Percentiles rank a stretch among this genome's conserved stretches.
These are phyloP conservation scores for Pangasius sanitwongsei DNA, from an alignment of 2,797 vertebrate species.

Conservation along the genomic window DNA sequence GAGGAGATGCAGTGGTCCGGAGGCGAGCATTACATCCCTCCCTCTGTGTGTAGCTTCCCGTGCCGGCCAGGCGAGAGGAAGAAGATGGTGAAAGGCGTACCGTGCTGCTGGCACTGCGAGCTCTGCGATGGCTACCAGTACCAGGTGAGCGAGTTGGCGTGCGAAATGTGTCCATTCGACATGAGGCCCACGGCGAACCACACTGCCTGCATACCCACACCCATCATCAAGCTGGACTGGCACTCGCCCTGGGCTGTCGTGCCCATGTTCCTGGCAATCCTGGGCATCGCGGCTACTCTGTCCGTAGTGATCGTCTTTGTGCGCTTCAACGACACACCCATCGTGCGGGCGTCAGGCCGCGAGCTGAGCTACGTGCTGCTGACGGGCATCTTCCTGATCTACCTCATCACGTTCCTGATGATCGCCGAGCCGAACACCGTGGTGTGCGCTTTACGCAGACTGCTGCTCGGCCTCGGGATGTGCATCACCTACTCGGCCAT, in stretches of 20 bases:
- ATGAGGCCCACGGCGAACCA: constrained; percentile 81
- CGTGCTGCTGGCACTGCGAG: constrained; percentile 96
- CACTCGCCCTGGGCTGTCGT: constrained; percentile 83
- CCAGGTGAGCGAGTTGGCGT: constrained; percentile 83
- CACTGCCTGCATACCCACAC: constrained; percentile 81
- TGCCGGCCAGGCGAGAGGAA: constrained; percentile 85
- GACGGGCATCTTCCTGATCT: constrained; percentile 81
- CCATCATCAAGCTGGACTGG: constrained; percentile 88
- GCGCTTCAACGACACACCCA: constrained; percentile 85
- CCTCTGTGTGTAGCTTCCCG: constrained; percentile 87
- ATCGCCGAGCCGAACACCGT: constrained; percentile 83
- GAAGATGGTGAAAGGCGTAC: constrained; percentile 91
- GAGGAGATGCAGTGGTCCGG: constrained; percentile 85
- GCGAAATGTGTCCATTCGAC: constrained; percentile 82
- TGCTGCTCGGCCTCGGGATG: constrained; percentile 87
- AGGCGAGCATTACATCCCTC: constrained; percentile 72
- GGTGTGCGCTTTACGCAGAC: constrained; percentile 81
- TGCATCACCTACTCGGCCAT: constrained; percentile 87
- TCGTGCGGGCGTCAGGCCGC: constrained; percentile 85
- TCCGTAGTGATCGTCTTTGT: constrained; percentile 80
- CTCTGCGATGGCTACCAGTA: constrained; percentile 88
- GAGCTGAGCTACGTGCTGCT: constrained; percentile 91
- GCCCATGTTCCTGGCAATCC: constrained; percentile 81
- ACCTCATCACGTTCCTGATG: constrained; percentile 90
- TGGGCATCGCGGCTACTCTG: constrained; percentile 82